Evolutionary conservation across 2,113 vertebrate species (phyloP).

Genomic region (Rhizomys pruinosus): DNA sequence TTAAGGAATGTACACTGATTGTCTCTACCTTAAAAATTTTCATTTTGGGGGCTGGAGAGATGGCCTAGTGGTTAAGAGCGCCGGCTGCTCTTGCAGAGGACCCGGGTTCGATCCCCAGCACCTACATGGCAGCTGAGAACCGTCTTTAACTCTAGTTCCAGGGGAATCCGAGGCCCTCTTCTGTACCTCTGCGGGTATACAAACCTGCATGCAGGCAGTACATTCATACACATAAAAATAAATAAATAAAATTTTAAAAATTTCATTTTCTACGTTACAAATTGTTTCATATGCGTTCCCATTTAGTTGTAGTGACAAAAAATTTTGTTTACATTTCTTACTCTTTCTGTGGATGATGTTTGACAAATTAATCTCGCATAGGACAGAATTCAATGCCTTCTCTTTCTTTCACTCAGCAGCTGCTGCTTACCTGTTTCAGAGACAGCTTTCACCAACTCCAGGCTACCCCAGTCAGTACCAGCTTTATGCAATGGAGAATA

Average conservation of each 20-base stretch:
- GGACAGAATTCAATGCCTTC: neutral
- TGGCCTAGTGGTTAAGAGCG: too few species aligned
- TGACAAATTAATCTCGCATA: neutral
- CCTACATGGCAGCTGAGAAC: too few species aligned
- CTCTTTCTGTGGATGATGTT: neutral
- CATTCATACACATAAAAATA: too few species aligned
- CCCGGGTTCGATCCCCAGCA: too few species aligned
- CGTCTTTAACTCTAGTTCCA: too few species aligned
- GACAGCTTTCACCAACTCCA: constrained; percentile 94
- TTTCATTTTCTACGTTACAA: neutral
- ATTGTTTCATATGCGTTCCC: neutral
- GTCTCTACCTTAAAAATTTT: constrained; percentile 20
- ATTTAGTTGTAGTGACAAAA: neutral
- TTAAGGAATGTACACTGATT: neutral
- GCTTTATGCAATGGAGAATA: constrained; percentile 99
- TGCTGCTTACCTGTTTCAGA: constrained; percentile 96
- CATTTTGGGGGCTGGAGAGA: too few species aligned
- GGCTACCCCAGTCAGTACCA: constrained; percentile 98
- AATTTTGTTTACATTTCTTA: too few species aligned
- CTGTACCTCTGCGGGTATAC: too few species aligned
- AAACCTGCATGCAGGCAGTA: too few species aligned
- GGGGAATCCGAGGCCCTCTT: too few species aligned
- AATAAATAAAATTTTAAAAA: constrained; percentile 4
- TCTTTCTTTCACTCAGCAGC: constrained; percentile 72
- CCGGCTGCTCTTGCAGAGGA: too few species aligned